Evolutionary conservation across 2,888 invertebrate species (phyloP), one percentile per base, ranked within the genome.

Genomic region (Caenorhabditis doughertyi): DNA sequence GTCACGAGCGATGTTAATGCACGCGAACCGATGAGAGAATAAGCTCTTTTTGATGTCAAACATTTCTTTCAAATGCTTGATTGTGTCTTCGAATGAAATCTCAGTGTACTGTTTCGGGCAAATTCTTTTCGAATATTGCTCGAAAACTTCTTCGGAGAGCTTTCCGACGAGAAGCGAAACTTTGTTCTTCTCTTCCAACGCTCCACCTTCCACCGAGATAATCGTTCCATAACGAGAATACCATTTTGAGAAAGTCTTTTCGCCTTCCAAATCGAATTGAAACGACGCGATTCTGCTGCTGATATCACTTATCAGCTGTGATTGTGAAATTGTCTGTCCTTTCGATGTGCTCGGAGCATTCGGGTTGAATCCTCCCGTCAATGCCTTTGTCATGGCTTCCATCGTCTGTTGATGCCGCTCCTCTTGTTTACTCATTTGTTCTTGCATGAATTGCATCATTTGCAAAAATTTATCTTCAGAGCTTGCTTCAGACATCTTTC

Each of bases 11-110:
- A 56, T 29, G 18, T 56, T 56, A 1, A 56, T 32, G 18, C 56
- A 56, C n/a, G 56, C 32, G n/a, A 56, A 56, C 2, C 56, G 16
- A 18, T 56, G 56, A 4, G 56, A 56, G 18, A 56, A 56, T 23
- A 56, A 16, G n/a, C 55, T 55, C 55, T 55, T 55, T n/a, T 55
- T 29, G n/a, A 55, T 55, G 18, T 55, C 55, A 9, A 55, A 55
- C 55, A 55, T 29, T 29, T 55, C 55, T 29, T 55, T 55, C 29
- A 55, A n/a, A n/a, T n/a, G 27, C 2, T 55, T n/a, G 27, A 55
- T 29, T 3, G 55, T 55, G n/a, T 55, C 55, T 1, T 55, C n/a
- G 29, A 55, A 55, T 3, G 11, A 3, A 3, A 32, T n/a, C n/a
- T 56, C 56, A 8, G 25, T 32, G 32, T 7, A 29, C n/a, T 56